Base-by-base conservation (phyloP, 2,797 vertebrate species). In the Dryobates pubescens region DNA sequence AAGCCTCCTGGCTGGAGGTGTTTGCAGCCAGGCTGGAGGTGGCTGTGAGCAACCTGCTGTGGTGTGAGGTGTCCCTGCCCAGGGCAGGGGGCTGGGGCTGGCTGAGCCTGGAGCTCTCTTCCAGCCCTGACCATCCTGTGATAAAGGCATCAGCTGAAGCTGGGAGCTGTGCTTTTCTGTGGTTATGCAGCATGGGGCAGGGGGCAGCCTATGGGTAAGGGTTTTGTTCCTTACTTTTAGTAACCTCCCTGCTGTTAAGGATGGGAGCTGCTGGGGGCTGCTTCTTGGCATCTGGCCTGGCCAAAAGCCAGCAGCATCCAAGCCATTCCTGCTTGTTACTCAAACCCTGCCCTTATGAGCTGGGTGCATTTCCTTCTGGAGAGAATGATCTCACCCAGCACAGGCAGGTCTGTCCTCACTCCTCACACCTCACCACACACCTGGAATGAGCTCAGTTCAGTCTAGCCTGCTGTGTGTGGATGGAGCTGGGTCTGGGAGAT, bases 381-480 rank as follows among this genome's bases (percentile, higher is more conserved):
- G 63, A 72, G 27, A 45, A 9, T 34, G 36, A n/a, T 82, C 70
- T 94, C 34, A 30, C 82, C 63, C 51, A 76, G 24, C 16, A 82
- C 43, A 71, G 47, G 6, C 78, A 72, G 75, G 59, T 69, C 41
- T 73, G 49, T 64, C 30, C 86, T 29, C 17, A 3, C 61, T 67
- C 41, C 27, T 59, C 51, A 45, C 6, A 14, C 0, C 0, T 73
- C 9, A 62, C 17, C 26, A 17, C 26, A 47, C 3, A 1, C 0
- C 11, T 41, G 27, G 27, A 57, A 57, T n/a, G 34, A 17, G 67
- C 23, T 10, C 29, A 32, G 7, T 72, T 71, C 65, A 54, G 41
- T 54, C 23, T 68, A 82, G 7, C 18, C 17, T 58, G 8, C 26
- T 41, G 7, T 41, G 22, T 49, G 10, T 29, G 45, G 45, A 34